These are phyloP conservation scores for Luidia sarsii DNA, from an alignment of 53 echinoderm and acorn worm genomes.

Conservation along the genomic window DNA sequence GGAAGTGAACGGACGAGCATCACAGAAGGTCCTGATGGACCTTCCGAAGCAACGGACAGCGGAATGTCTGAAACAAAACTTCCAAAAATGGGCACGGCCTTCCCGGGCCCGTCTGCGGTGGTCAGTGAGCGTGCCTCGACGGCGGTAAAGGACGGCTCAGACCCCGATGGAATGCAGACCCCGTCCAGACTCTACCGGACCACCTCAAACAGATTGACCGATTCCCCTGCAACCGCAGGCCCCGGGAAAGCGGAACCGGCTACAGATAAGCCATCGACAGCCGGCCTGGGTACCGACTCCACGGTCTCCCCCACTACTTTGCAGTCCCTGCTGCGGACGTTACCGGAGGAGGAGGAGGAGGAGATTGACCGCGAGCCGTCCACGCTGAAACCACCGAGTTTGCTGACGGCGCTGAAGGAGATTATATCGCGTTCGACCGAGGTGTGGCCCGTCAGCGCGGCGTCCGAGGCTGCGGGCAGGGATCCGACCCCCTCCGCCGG, in stretches of 20 bases:
- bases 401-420: background rate
- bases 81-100: background rate
- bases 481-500: background rate
- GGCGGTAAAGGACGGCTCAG: background rate
- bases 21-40: background rate
- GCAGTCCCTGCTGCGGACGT: conserved; percentile 21
- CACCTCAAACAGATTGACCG: no score
- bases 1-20: no score
- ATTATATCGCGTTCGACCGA: background rate
- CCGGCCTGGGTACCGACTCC: background rate
- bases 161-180: background rate
- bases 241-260: no score
- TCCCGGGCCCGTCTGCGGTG: background rate
- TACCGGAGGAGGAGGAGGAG: background rate
- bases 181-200: no score
- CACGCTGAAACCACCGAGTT: conserved; percentile 7
- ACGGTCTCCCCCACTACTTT: background rate
- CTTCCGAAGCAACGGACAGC: background rate
- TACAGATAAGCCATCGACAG: background rate
- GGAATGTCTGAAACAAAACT: background rate
- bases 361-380: no score
- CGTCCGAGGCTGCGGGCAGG: background rate
- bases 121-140: background rate
- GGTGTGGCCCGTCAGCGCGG: background rate
- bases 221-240: no score